Evolutionary conservation across 2,113 vertebrate genomes (phyloP), one percentile per base, ranked within the genome.

Genomic region (Todiramphus chloris): DNA sequence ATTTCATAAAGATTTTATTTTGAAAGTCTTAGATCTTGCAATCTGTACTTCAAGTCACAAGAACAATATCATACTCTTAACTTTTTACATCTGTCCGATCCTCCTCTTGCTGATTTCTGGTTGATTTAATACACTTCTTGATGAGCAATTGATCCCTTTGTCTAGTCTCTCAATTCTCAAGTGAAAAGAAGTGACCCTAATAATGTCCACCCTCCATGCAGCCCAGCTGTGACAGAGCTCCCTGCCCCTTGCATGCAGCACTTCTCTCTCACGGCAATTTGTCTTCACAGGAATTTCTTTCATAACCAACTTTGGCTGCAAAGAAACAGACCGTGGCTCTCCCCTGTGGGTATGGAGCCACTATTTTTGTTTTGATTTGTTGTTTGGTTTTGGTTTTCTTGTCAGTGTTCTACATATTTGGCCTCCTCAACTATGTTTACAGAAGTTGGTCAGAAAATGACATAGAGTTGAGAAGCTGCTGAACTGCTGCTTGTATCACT

Each of bases 401-500:
- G 33, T 66, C 17, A 74, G 11, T 73, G 25, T 95, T 78, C 53
- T 74, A 70, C 63, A 68, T 78, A 91, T 79, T 87, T 91, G 77
- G 70, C 68, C 46, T 72, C 80, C 66, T 91, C 74, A 79, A 30
- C 79, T 93, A 24, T 89, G 68, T 90, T 96, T 93, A 77, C 75
- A 78, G 70, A 91, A 81, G 46, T 73, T 93, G 75, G 79, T 56
- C 82, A 91, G 81, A 72, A 91, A 90, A 95, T 41, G 44, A 63
- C 63, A 64, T 0, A 1, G 63, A 68, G 79, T 46, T 43, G 73
- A 81, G 76, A 73, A 51, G 80, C 31, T 84, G 83, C 59, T 88
- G 77, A 75, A 48, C 63, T 83, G 79, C 74, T 94, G 44, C 79
- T 81, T 89, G 35, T 75, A 24, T 51, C 43, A 5, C 63, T 44